Conservation (phyloP, 2,113 vertebrate species). For the Onychostruthus taczanowskii region DNA sequence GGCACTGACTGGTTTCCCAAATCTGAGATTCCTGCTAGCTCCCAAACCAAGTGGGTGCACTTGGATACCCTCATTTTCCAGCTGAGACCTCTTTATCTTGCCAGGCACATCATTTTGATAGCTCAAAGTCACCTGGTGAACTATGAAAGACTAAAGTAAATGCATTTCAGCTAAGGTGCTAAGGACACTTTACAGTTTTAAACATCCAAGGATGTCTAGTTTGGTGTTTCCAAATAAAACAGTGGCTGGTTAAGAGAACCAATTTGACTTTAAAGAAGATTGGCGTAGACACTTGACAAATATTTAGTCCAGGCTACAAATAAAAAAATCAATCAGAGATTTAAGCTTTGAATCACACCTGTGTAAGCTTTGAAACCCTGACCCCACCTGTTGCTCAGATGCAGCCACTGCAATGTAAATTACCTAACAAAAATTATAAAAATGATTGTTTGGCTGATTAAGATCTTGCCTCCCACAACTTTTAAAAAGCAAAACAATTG, state of each 20-base stretch:
- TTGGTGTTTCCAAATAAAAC: not conserved
- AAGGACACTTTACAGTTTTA: not conserved
- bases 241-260: not conserved
- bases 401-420: not conserved
- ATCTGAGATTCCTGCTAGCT: not conserved
- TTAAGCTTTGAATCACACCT: not conserved
- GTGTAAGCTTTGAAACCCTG: not conserved
- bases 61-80: not conserved
- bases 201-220: accelerated
- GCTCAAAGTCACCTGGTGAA: not conserved
- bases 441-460: not conserved
- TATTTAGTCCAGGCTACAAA: not conserved
- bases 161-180: not conserved
- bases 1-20: not conserved
- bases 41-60: not conserved
- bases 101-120: not conserved
- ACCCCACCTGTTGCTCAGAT: not conserved
- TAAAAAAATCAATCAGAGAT: not conserved
- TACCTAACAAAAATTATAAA: not conserved
- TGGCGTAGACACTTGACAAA: not conserved
- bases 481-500: not conserved
- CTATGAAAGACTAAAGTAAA: not conserved
- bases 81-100: not conserved
- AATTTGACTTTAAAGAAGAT: not conserved
- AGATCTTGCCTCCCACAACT: not conserved